These are phyloP conservation scores for Gnatocerus cornutus DNA, from an alignment of 2,888 invertebrate genomes.

Conservation along the genomic window DNA sequence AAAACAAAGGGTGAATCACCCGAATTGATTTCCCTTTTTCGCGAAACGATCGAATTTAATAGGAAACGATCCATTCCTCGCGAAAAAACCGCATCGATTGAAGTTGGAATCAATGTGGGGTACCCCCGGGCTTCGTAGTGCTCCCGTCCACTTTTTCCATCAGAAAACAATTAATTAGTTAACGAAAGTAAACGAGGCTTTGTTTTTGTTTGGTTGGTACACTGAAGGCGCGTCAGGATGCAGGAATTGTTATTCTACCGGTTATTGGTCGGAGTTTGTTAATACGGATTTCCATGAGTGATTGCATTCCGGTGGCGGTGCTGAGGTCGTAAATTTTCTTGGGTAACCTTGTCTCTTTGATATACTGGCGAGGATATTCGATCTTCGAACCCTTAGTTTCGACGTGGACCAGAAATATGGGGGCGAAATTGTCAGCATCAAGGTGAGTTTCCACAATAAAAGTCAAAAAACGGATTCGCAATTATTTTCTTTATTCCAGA, in stretches of 20 bases:
- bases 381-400: slow-evolving; percentile 7
- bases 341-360: slow-evolving; percentile 20
- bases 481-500: too few species aligned
- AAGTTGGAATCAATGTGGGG: too few species aligned
- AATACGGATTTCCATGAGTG: background rate
- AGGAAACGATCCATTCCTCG: background rate
- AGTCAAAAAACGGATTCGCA: too few species aligned
- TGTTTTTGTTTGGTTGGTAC: background rate
- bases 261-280: background rate
- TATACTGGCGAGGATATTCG: slow-evolving; percentile 5
- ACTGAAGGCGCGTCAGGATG: too few species aligned
- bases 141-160: background rate
- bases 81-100: too few species aligned
- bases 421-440: background rate
- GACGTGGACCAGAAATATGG: slow-evolving; percentile 13
- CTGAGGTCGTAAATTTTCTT: background rate
- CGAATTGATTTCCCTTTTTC: slow-evolving; percentile 15
- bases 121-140: too few species aligned
- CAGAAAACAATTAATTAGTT: slow-evolving; percentile 1
- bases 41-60: slow-evolving; percentile 7
- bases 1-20: slow-evolving; percentile 40
- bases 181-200: background rate
- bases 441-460: background rate
- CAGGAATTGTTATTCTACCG: too few species aligned
- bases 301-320: slow-evolving; percentile 1